Evolutionary conservation across 2,888 invertebrate genomes (phyloP).

Genomic region (Yponomeuta sedellus): DNA sequence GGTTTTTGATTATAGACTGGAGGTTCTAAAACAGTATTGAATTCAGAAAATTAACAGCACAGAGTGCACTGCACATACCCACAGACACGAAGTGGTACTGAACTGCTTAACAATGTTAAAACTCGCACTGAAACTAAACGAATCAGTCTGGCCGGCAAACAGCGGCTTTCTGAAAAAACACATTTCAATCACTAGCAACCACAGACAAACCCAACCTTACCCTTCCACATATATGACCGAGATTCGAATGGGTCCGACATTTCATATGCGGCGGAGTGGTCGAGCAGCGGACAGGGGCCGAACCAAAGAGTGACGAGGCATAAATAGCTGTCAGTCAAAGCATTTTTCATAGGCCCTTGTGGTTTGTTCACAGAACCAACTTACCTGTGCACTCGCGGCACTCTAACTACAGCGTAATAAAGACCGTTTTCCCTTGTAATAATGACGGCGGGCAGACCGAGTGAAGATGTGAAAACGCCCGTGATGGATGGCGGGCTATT

Average conservation of each 20-base stretch:
- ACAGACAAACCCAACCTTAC: background rate
- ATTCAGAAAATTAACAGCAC: background rate
- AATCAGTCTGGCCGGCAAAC: slow-evolving; percentile 5
- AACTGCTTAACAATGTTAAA: background rate
- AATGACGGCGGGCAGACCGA: background rate
- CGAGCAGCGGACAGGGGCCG: slow-evolving; percentile 8
- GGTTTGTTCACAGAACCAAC: background rate
- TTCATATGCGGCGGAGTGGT: background rate
- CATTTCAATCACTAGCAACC: slow-evolving; percentile 7
- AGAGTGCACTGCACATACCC: background rate
- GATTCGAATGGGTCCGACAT: background rate
- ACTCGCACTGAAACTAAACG: slow-evolving; percentile 11
- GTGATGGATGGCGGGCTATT: slow-evolving; percentile 29
- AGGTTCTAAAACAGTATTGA: no score
- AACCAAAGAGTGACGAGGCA: slow-evolving; percentile 11
- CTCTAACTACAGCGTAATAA: background rate
- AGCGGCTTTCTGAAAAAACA: background rate
- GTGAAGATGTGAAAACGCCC: slow-evolving; percentile 26
- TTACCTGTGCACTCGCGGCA: background rate
- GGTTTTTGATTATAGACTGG: no score
- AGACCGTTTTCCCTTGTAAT: slow-evolving; percentile 1
- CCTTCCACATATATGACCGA: background rate
- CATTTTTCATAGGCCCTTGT: slow-evolving; percentile 12
- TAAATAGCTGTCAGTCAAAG: slow-evolving; percentile 13
- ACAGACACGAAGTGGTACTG: background rate